A percentile compares a stretch with the other conserved stretches of the same genome.
These are phyloP conservation scores for Penaeus vannamei DNA, from an alignment of 1,140 invertebrate species.

Conservation along the genomic window DNA sequence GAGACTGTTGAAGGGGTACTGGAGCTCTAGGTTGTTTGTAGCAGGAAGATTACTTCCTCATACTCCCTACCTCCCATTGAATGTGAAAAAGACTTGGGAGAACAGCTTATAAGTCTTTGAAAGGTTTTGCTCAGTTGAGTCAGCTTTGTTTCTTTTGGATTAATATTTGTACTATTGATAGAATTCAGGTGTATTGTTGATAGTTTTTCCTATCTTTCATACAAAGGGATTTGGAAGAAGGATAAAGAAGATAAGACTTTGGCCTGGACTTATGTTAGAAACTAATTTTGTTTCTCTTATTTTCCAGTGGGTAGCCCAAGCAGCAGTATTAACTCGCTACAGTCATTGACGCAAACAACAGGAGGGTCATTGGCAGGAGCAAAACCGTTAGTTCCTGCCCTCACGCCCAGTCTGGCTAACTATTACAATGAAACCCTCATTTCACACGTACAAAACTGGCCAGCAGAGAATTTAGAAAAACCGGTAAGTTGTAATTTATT, in stretches of 20 bases:
- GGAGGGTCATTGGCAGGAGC: conserved; percentile 70
- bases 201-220: background rate
- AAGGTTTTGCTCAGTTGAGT: no score
- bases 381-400: conserved; percentile 76
- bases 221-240: background rate
- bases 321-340: conserved; percentile 74
- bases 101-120: no score
- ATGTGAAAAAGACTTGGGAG: no score
- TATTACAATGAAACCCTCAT: conserved; percentile 93
- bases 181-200: no score
- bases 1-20: no score
- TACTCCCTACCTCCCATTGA: no score
- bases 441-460: conserved; percentile 92
- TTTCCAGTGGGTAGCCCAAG: conserved; percentile 72
- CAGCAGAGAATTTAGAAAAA: conserved; percentile 91
- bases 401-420: conserved; percentile 91
- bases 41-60: no score
- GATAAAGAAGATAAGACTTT: background rate
- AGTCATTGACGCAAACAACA: conserved; percentile 74
- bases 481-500: conserved; percentile 78
- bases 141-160: no score
- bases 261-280: conserved; percentile 46
- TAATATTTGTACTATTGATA: no score
- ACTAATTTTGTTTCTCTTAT: background rate
- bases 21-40: no score